Percentiles rank a stretch among this genome's conserved stretches.
Evolutionary conservation across 2,888 invertebrate genomes (phyloP).

Genomic region (Oeneis ivallda): DNA sequence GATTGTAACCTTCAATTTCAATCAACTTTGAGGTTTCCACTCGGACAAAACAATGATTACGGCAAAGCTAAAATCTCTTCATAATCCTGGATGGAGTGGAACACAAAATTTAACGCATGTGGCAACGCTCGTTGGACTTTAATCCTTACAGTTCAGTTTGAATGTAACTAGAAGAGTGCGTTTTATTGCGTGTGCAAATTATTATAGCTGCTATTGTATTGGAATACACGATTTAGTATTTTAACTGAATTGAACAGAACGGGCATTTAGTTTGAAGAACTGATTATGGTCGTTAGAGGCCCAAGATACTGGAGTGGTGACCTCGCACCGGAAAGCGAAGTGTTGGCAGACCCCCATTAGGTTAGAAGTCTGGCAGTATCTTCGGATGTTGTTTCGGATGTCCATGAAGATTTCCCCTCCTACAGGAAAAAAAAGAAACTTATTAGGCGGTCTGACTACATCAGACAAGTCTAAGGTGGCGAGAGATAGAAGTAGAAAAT

Average conservation of each 20-base stretch:
- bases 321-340: too few species aligned
- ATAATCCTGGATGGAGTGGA: conserved; percentile 19
- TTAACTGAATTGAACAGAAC: not conserved
- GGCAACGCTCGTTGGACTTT: conserved; percentile 22
- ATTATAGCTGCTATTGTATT: not conserved
- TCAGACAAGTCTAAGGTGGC: too few species aligned
- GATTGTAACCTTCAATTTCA: not conserved
- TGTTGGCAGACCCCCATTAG: too few species aligned
- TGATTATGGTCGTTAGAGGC: too few species aligned
- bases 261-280: too few species aligned
- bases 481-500: too few species aligned
- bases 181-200: conserved; percentile 8
- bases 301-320: too few species aligned
- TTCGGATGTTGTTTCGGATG: too few species aligned
- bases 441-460: too few species aligned
- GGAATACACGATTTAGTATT: not conserved
- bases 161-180: conserved; percentile 7
- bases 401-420: too few species aligned
- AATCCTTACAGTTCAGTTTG: conserved; percentile 25
- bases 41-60: not conserved
- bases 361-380: too few species aligned
- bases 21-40: not conserved
- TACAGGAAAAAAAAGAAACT: too few species aligned
- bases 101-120: conserved; percentile 29
- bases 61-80: conserved; percentile 21